A percentile compares a stretch with the other conserved stretches of the same genome.
phyloP scores from a whole-genome alignment of 30 jellyfish, hydroid and myxozoan species.

The Chrysaora quinquecirrha region DNA sequence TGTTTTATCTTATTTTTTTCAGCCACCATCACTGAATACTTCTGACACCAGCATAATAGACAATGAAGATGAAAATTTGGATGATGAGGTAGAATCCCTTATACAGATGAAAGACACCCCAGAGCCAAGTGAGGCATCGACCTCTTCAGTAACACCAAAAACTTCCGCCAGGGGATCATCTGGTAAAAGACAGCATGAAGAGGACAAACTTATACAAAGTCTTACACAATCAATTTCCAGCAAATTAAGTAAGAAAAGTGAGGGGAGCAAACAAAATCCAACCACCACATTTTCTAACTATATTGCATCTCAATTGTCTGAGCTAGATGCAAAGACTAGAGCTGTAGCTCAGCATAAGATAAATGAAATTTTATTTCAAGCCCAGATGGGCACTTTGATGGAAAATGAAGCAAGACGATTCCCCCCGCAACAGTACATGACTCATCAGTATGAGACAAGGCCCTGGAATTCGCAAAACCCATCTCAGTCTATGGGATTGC shows the following conservation, averaged over 20 bases:
- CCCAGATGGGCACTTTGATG: conserved; percentile 18
- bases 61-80: background rate
- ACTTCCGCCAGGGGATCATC: conserved; percentile 15
- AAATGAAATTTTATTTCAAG: conserved; percentile 4
- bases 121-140: background rate
- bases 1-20: background rate
- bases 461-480: background rate
- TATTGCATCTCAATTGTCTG: conserved; percentile 12
- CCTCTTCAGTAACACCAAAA: conserved; percentile 18
- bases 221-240: conserved; percentile 15
- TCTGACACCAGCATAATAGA: background rate
- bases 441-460: background rate
- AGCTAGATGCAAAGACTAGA: conserved; percentile 31
- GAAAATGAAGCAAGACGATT: background rate
- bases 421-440: conserved; percentile 7
- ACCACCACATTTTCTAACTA: conserved; percentile 2
- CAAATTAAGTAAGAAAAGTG: background rate
- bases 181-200: conserved; percentile 19
- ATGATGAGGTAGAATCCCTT: conserved; percentile 1
- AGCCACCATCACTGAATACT: conserved; percentile 7
- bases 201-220: conserved; percentile 14
- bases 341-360: conserved; percentile 13
- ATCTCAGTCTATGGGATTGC: background rate
- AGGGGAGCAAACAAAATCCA: conserved; percentile 10
- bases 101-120: conserved; percentile 11